A percentile compares a stretch with the other conserved stretches of the same genome.
These are phyloP conservation scores for Agrotis segetum DNA, from an alignment of 2,888 invertebrate species.

Conservation along the genomic window DNA sequence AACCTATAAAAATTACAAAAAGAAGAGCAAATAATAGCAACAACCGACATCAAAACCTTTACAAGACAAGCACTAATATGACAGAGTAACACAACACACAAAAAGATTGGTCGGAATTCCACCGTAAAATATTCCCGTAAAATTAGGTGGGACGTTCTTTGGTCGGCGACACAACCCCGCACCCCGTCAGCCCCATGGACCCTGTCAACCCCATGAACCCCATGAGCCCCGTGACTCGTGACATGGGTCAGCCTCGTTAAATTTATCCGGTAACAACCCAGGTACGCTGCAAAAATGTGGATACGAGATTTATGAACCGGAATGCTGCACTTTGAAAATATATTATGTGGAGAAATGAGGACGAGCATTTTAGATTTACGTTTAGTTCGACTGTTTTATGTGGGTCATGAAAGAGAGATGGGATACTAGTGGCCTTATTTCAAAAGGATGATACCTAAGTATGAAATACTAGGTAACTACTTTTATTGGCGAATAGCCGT, in stretches of 20 bases:
- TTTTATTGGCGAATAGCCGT: no score
- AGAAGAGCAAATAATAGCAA: neutral
- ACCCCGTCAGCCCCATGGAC: no score
- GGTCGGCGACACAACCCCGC: conserved; percentile 68
- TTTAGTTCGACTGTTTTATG: neutral
- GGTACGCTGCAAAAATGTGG: conserved; percentile 58
- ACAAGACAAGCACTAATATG: conserved; percentile 60
- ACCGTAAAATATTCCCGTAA: conserved; percentile 71
- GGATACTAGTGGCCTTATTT: no score
- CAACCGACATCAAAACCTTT: conserved; percentile 28
- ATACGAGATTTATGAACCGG: conserved; percentile 56
- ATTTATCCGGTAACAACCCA: conserved; percentile 71
- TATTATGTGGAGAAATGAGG: conserved; percentile 46
- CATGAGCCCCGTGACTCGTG: conserved; percentile 64
- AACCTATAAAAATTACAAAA: neutral
- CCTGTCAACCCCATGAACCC: no score
- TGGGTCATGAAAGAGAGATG: neutral
- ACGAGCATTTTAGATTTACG: neutral
- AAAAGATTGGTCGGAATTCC: conserved; percentile 66
- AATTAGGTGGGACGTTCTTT: conserved; percentile 71
- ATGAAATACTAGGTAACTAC: no score
- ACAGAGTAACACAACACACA: conserved; percentile 58
- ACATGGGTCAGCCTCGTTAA: conserved; percentile 83
- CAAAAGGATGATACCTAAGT: no score
- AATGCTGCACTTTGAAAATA: conserved; percentile 66